phyloP scores from a whole-genome alignment of 2,113 vertebrate species.

The Dicerorhinus sumatrensis region DNA sequence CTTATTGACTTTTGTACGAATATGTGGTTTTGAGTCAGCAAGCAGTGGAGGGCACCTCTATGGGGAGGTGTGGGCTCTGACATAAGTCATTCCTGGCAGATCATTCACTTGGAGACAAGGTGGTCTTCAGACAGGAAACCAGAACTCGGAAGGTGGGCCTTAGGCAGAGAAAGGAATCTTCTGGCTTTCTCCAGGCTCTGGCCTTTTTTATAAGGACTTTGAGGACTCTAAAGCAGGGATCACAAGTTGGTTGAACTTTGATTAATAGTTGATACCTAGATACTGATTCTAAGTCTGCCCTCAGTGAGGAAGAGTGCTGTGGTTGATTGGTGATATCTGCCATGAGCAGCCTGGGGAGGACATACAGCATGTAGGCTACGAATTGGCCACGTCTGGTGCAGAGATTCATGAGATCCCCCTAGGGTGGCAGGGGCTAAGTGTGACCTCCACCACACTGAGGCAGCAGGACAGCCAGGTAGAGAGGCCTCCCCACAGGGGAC shows the following conservation, averaged over 20 bases:
- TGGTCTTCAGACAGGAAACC: neutral
- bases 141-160: neutral
- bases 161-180: neutral
- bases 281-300: neutral
- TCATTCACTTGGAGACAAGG: neutral
- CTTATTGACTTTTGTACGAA: neutral
- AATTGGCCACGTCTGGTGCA: neutral
- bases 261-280: neutral
- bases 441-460: neutral
- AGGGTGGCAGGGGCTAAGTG: neutral
- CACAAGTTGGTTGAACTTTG: neutral
- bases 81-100: neutral
- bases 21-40: neutral
- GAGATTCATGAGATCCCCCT: neutral
- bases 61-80: neutral
- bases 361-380: rapidly evolving
- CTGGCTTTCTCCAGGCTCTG: neutral
- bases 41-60: neutral
- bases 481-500: no score
- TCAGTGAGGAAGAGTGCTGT: neutral
- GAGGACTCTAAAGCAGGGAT: neutral
- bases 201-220: neutral
- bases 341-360: neutral
- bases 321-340: neutral
- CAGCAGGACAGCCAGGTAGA: neutral